These are phyloP conservation scores for Drosophila rellima DNA, from an alignment of 2,888 invertebrate species.

Conservation along the genomic window DNA sequence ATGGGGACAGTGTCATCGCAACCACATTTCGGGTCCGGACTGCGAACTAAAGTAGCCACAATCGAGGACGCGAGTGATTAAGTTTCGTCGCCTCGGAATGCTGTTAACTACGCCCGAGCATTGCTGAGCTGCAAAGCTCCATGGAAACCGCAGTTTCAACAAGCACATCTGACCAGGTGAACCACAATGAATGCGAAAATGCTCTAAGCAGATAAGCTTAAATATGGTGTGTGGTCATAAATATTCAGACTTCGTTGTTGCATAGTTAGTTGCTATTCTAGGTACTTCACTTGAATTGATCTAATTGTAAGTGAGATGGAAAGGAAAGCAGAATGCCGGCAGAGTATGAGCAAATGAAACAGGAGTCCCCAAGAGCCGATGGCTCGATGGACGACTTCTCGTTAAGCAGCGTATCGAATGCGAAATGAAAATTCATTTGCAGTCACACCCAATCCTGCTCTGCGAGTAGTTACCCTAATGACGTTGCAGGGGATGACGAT, in stretches of 20 bases:
- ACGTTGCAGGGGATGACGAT: conserved; percentile 30
- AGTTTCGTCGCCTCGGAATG: conserved; percentile 38
- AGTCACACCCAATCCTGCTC: conserved; percentile 55
- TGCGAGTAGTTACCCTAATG: conserved; percentile 30
- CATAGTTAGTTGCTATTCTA: conserved; percentile 6
- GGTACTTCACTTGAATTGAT: background rate
- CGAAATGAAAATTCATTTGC: conserved; percentile 68
- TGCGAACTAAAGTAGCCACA: conserved; percentile 14
- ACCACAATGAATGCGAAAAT: conserved; percentile 1
- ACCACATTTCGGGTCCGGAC: conserved; percentile 7
- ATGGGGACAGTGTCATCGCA: conserved; percentile 13
- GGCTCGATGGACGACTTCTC: conserved; percentile 4
- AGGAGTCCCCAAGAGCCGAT: conserved; percentile 8
- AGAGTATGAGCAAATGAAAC: conserved; percentile 7
- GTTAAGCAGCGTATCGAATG: conserved; percentile 64
- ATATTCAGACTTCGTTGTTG: conserved; percentile 20
- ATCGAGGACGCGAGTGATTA: conserved; percentile 36
- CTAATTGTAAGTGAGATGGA: background rate
- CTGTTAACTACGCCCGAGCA: conserved; percentile 50
- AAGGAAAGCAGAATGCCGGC: background rate
- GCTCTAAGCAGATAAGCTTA: conserved; percentile 4
- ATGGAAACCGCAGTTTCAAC: conserved; percentile 22
- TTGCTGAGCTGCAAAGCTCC: conserved; percentile 13
- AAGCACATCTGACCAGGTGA: conserved; percentile 3
- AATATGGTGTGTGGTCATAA: conserved; percentile 29